Conservation (phyloP, 2,888 invertebrate genomes). For the Chironomus tentans region DNA sequence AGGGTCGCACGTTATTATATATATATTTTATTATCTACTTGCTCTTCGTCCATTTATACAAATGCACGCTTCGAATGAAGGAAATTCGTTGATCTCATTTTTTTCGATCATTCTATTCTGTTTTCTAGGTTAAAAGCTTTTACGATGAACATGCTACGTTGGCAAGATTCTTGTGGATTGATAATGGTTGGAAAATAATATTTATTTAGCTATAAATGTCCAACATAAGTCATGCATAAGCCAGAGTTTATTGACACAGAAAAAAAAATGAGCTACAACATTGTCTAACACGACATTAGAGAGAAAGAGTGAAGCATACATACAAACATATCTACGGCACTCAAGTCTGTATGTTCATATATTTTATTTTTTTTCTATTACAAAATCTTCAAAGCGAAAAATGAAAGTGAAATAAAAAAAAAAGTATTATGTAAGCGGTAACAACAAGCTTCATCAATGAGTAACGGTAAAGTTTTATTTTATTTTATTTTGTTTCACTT, state of each 20-base stretch:
- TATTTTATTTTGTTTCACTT: conserved; percentile 2
- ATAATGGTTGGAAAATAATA: neutral
- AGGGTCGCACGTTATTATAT: neutral
- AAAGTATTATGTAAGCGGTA: conserved; percentile 12
- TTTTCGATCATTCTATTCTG: neutral
- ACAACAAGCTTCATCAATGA: conserved; percentile 1
- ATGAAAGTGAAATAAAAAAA: conserved; percentile 22
- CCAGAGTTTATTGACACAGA: conserved; percentile 21
- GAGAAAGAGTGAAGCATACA: no score
- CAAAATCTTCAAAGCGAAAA: conserved; percentile 22
- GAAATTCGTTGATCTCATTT: conserved; percentile 24
- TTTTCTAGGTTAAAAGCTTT: neutral
- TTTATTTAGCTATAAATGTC: neutral
- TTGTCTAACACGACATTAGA: neutral
- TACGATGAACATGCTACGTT: neutral
- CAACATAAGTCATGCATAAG: neutral
- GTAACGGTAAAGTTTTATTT: neutral
- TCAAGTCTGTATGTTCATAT: conserved; percentile 1
- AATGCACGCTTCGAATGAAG: neutral
- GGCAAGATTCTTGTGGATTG: neutral
- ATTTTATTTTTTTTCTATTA: conserved; percentile 17
- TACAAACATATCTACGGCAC: no score
- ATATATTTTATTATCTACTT: conserved; percentile 10
- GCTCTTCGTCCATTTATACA: neutral
- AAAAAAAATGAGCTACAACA: neutral